phyloP scores from a whole-genome alignment of 2,113 vertebrate species.

The Lucifuga dentata region DNA sequence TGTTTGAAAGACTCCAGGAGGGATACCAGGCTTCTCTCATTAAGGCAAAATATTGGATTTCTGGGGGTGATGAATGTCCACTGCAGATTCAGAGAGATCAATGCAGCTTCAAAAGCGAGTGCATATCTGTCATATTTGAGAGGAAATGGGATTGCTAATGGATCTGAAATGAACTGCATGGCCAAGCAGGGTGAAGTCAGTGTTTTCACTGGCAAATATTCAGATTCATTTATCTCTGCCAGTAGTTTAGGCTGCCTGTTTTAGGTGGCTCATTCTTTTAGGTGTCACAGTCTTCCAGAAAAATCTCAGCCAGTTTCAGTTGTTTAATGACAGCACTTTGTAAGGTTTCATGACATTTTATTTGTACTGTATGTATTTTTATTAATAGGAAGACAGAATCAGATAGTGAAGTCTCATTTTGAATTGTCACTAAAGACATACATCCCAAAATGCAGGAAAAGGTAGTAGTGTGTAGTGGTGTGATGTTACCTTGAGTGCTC shows the following conservation, averaged over 20 bases:
- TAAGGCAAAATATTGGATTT: slow-evolving; percentile 73
- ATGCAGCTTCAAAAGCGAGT: slow-evolving; percentile 55
- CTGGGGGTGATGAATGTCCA: slow-evolving; percentile 66
- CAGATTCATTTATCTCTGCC: slow-evolving; percentile 32
- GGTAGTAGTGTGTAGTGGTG: background rate
- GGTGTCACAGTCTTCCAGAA: background rate
- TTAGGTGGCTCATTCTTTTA: too few species aligned
- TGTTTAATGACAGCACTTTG: background rate
- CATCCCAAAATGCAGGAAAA: slow-evolving; percentile 3
- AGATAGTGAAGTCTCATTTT: background rate
- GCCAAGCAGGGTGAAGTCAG: slow-evolving; percentile 16
- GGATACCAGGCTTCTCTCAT: slow-evolving; percentile 66
- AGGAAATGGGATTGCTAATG: slow-evolving; percentile 64
- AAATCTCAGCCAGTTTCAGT: background rate
- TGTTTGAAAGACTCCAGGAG: slow-evolving; percentile 54
- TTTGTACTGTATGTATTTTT: background rate
- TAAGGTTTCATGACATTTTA: slow-evolving; percentile 11
- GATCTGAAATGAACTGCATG: slow-evolving; percentile 53
- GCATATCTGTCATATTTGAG: slow-evolving; percentile 69
- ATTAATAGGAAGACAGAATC: background rate
- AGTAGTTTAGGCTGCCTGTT: slow-evolving; percentile 20
- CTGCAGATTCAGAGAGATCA: slow-evolving; percentile 64
- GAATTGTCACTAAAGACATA: slow-evolving; percentile 1
- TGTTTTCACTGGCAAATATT: slow-evolving; percentile 17
- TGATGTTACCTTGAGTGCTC: slow-evolving; percentile 4